These are phyloP conservation scores for Brachionus rubens DNA, from an alignment of 1,140 invertebrate species.

Conservation along the genomic window DNA sequence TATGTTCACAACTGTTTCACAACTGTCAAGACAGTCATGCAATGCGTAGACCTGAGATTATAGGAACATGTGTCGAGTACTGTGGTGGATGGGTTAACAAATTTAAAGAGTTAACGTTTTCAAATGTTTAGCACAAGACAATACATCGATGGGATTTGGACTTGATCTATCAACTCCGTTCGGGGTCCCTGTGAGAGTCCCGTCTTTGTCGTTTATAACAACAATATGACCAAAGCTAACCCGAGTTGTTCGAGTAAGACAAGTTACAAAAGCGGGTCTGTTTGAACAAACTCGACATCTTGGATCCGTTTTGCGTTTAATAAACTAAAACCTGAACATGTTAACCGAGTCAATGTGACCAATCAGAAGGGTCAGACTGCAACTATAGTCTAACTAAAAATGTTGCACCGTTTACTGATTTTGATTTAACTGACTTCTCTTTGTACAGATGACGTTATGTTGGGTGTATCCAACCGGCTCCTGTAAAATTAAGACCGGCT, in stretches of 20 bases:
- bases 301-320: conserved; percentile 38
- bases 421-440: background rate
- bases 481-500: background rate
- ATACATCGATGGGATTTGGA: conserved; percentile 40
- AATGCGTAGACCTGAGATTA: background rate
- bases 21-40: background rate
- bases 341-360: background rate
- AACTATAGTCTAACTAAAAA: background rate
- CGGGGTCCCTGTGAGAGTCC: background rate
- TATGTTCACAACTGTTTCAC: no score
- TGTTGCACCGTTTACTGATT: background rate
- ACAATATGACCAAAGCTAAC: conserved; percentile 1
- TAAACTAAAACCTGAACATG: background rate
- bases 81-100: conserved; percentile 33
- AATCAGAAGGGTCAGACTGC: background rate
- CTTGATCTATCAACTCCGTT: background rate
- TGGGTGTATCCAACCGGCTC: conserved; percentile 5
- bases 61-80: conserved; percentile 36
- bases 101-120: conserved; percentile 8
- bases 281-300: background rate
- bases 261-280: background rate
- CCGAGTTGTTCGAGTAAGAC: background rate
- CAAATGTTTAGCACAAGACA: background rate
- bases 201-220: conserved; percentile 2
- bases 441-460: conserved; percentile 5